Evolutionary conservation across 2,888 invertebrate species (phyloP).

Genomic region (Philopedon plagiatum): DNA sequence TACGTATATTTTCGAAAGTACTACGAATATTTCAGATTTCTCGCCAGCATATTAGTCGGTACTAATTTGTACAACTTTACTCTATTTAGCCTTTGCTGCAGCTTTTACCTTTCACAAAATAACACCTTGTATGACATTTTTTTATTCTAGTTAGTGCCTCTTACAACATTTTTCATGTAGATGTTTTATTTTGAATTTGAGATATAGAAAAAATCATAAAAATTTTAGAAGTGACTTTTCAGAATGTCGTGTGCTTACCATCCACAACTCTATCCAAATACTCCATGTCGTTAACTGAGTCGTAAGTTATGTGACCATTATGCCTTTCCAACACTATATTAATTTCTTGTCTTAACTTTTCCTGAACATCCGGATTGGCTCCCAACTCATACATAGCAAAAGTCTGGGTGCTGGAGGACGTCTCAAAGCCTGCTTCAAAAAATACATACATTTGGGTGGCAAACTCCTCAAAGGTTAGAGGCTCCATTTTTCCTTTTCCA

Average conservation of each 20-base stretch:
- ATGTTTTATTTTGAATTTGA: too few relatives aligned
- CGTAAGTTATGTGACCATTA: constrained; percentile 55
- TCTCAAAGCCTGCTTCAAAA: constrained; percentile 64
- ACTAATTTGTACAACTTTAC: too few relatives aligned
- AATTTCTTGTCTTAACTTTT: constrained; percentile 56
- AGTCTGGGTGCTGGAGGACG: constrained; percentile 66
- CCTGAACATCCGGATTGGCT: constrained; percentile 68
- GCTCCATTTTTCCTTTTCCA: constrained; percentile 52
- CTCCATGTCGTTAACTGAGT: constrained; percentile 56
- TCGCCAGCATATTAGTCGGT: too few relatives aligned
- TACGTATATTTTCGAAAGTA: too few relatives aligned
- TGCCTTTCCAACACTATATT: constrained; percentile 51
- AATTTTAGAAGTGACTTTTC: too few relatives aligned
- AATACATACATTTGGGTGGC: constrained; percentile 60
- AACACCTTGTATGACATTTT: too few relatives aligned
- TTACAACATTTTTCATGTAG: too few relatives aligned
- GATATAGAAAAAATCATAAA: background rate
- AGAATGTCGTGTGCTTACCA: too few relatives aligned
- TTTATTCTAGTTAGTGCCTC: too few relatives aligned
- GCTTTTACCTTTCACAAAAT: too few relatives aligned
- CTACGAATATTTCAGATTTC: too few relatives aligned
- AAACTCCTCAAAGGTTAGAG: constrained; percentile 52
- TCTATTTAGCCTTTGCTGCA: too few relatives aligned
- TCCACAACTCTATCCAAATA: constrained; percentile 68
- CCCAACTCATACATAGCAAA: constrained; percentile 71